Evolutionary conservation across 1,140 invertebrate genomes (phyloP).

Genomic region (Cyphomyrmex costatus): DNA sequence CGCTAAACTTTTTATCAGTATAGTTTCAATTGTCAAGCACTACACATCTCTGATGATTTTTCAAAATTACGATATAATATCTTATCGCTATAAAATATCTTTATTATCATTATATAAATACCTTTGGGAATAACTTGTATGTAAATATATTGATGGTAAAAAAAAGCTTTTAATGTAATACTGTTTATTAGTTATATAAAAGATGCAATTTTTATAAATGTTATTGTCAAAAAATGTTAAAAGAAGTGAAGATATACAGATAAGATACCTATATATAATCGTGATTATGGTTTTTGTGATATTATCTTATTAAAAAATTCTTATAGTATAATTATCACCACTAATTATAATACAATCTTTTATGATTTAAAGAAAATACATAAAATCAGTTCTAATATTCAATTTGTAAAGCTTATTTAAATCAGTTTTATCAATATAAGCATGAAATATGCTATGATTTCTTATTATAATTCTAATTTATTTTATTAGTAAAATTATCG

Average conservation of each 20-base stretch:
- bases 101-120: neutral
- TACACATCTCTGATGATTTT: neutral
- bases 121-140: neutral
- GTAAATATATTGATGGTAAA: slow-evolving; percentile 5
- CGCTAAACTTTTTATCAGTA: slow-evolving; percentile 7
- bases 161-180: neutral
- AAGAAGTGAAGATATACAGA: neutral
- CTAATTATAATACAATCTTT: neutral
- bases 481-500: neutral
- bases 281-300: neutral
- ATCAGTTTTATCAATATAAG: neutral
- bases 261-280: neutral
- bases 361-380: neutral
- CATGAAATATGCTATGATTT: neutral
- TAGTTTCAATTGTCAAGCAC: neutral
- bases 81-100: neutral
- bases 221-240: neutral
- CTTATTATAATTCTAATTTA: neutral
- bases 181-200: slow-evolving; percentile 15
- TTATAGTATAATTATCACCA: neutral
- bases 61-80: neutral
- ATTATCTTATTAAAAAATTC: neutral
- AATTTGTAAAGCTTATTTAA: neutral
- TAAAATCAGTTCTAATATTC: neutral
- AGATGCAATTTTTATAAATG: neutral